Evolutionary conservation across 2,113 vertebrate species (phyloP), one percentile per base, ranked within the genome.

Genomic region (Empidonax traillii): DNA sequence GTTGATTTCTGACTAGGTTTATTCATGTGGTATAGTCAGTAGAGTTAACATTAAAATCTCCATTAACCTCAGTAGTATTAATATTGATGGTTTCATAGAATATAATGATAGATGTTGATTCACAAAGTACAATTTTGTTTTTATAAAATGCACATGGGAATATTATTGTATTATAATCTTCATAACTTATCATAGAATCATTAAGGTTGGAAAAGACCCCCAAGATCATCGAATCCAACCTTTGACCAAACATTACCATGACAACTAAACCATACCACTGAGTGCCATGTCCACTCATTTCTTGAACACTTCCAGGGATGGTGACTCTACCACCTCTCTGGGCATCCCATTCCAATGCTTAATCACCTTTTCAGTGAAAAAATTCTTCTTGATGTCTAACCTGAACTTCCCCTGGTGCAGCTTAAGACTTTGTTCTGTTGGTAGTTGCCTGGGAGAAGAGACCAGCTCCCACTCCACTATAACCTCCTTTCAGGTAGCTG

Each of bases 61-160:
- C n/a, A 82, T 91, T 96, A 94, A 76, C 78, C 62, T 91, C 74
- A 85, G 28, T 16, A 87, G 21, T 91, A 79, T 73, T 87, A 63
- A 71, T 95, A 92, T 85, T 76, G 86, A 94, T 85, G 66, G 39
- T 91, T 88, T 87, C 67, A 28, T 84, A 77, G 52, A 78, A 52
- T 27, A 47, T 65, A 85, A 28, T 74, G 35, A 51, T 85, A 92
- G 46, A 25, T 61, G 62, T 17, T 72, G 39, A 83, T 87, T 92
- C 47, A 88, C 14, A 68, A 94, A 93, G 49, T 90, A 77, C 8
- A 84, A 11, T 35, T 59, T 30, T 85, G 51, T 24, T 94, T 41
- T 91, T 28, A 78, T 47, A 58, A 85, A 81, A 67, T n/a, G 15
- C 5, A 24, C 16, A 55, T 20, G 2, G 39, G 71, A 89, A 14